Conservation (phyloP, 2,797 vertebrate genomes). For the Denticeps clupeoides region DNA sequence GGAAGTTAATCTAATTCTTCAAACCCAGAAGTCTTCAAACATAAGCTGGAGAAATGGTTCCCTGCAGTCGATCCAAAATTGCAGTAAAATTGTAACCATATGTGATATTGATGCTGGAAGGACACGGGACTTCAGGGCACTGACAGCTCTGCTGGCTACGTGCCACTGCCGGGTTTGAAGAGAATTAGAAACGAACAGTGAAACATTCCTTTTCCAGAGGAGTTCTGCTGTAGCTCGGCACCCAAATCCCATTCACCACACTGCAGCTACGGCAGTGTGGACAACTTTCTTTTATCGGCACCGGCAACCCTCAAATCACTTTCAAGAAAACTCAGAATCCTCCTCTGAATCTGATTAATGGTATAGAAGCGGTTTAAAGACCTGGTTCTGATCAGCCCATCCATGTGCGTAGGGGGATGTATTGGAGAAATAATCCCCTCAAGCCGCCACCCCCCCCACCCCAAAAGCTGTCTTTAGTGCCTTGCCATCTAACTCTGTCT, state of each 20-base stretch:
- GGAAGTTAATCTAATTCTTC: slow-evolving; percentile 31
- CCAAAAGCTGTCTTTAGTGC: too few species aligned
- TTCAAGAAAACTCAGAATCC: too few species aligned
- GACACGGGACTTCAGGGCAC: slow-evolving; percentile 24
- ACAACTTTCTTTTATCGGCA: too few species aligned
- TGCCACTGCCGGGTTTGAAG: slow-evolving; percentile 8
- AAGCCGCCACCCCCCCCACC: too few species aligned
- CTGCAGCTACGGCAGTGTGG: not conserved
- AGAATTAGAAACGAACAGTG: slow-evolving; percentile 25
- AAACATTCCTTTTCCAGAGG: slow-evolving; percentile 11
- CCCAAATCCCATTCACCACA: slow-evolving; percentile 13
- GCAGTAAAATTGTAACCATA: slow-evolving; percentile 37
- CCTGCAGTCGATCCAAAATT: slow-evolving; percentile 29
- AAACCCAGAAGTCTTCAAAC: slow-evolving; percentile 26
- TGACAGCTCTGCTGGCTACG: slow-evolving; percentile 25
- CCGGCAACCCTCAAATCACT: too few species aligned
- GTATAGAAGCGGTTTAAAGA: too few species aligned
- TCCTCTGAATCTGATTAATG: too few species aligned
- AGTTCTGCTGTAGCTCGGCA: slow-evolving; percentile 3
- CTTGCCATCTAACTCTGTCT: not conserved
- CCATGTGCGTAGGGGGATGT: too few species aligned
- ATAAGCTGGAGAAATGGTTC: slow-evolving; percentile 22
- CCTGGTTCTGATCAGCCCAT: too few species aligned
- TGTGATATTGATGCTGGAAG: slow-evolving; percentile 30
- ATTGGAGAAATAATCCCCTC: too few species aligned